phyloP scores from a whole-genome alignment of 2,797 vertebrate species.

The Schizopygopsis pylzovi region DNA sequence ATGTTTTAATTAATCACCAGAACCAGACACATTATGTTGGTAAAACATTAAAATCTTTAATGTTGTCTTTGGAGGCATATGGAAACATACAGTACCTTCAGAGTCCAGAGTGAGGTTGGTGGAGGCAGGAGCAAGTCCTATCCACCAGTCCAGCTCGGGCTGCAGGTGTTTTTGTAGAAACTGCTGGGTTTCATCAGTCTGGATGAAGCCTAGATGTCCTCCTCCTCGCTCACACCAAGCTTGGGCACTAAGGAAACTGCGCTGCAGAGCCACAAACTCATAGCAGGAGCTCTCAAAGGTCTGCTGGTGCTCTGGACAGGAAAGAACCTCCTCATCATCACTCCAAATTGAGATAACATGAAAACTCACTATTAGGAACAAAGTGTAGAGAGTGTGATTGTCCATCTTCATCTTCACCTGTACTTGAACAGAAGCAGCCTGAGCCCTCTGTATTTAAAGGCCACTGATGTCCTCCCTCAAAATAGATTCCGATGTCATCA shows the following conservation, averaged over 20 bases:
- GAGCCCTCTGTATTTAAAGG: conserved; percentile 72
- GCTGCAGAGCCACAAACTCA: conserved; percentile 83
- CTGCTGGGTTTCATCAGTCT: conserved; percentile 84
- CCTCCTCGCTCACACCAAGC: conserved; percentile 90
- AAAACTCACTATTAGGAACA: conserved; percentile 64
- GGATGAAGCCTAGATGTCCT: conserved; percentile 89
- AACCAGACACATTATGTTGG: too few relatives aligned
- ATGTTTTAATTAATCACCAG: too few relatives aligned
- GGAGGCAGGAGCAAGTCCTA: conserved; percentile 82
- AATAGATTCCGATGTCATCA: conserved; percentile 55
- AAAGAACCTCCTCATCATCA: conserved; percentile 63
- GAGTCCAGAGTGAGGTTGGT: conserved; percentile 75
- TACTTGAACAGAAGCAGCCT: conserved; percentile 56
- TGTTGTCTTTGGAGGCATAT: not conserved
- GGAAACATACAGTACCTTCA: conserved; percentile 45
- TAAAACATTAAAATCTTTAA: not conserved
- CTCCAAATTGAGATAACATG: conserved; percentile 55
- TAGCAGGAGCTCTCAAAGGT: conserved; percentile 88
- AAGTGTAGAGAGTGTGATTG: conserved; percentile 35
- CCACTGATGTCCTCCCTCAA: conserved; percentile 60
- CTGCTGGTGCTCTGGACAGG: conserved; percentile 83
- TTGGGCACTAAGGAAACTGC: conserved; percentile 82
- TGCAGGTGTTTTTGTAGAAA: conserved; percentile 85
- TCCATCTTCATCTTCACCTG: conserved; percentile 72
- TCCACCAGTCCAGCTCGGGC: conserved; percentile 88